A percentile compares a stretch with the other conserved stretches of the same genome.
These are phyloP conservation scores for Triplophysa bombifrons DNA, from an alignment of 2,797 vertebrate genomes.

Conservation along the genomic window DNA sequence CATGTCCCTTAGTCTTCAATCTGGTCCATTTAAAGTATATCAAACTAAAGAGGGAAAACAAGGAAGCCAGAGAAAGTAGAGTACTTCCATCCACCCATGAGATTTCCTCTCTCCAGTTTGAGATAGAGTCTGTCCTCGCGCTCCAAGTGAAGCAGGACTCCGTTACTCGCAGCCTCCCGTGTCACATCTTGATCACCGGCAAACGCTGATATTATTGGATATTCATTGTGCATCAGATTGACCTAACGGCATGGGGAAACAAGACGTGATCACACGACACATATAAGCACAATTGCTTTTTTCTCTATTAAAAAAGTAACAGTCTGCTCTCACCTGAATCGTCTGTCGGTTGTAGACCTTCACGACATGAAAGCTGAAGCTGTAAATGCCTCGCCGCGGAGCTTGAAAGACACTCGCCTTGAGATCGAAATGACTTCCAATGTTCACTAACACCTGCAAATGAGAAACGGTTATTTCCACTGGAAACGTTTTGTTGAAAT, in stretches of 20 bases:
- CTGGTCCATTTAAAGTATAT: conserved; percentile 9
- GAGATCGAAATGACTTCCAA: conserved; percentile 88
- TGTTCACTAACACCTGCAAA: conserved; percentile 86
- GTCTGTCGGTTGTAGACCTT: conserved; percentile 91
- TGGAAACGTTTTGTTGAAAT: background rate
- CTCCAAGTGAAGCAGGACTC: conserved; percentile 87
- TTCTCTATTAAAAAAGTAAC: background rate
- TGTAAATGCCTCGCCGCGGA: conserved; percentile 88
- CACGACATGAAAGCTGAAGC: conserved; percentile 90
- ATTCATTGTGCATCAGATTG: conserved; percentile 89
- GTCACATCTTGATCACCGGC: conserved; percentile 90
- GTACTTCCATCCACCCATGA: conserved; percentile 91
- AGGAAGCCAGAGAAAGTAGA: conserved; percentile 90
- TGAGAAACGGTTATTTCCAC: conserved; percentile 19
- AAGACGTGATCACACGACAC: background rate
- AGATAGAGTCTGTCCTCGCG: conserved; percentile 87
- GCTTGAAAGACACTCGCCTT: conserved; percentile 87
- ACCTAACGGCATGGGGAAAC: conserved; percentile 70
- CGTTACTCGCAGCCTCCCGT: conserved; percentile 88
- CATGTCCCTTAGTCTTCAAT: conserved; percentile 20
- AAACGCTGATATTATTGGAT: conserved; percentile 88
- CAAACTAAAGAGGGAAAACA: conserved; percentile 85
- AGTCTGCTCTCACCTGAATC: conserved; percentile 82
- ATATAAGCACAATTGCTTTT: background rate
- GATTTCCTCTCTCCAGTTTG: conserved; percentile 87